A percentile compares a stretch with the other conserved stretches of the same genome.
Conservation (phyloP, 1,140 invertebrate species). For the Pseudachorutes palmiensis region DNA sequence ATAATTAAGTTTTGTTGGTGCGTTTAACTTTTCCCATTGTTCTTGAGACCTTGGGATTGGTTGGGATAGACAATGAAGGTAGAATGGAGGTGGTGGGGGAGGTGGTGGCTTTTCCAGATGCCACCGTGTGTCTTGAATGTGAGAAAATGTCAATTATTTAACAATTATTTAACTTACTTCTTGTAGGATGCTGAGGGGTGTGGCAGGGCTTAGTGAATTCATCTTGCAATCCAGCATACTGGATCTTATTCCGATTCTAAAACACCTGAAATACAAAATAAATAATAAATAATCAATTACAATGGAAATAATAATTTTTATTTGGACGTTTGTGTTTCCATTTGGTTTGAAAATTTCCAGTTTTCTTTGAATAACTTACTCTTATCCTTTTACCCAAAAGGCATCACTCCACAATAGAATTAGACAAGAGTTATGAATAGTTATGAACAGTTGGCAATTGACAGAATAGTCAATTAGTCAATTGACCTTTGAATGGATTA, state of each 20-base stretch:
- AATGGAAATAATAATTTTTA: not conserved
- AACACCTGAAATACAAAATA: too few species aligned
- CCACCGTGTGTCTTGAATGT: too few species aligned
- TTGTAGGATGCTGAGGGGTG: constrained; percentile 24
- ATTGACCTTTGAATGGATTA: too few species aligned
- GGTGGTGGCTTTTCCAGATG: too few species aligned
- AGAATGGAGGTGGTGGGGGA: too few species aligned
- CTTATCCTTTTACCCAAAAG: not conserved
- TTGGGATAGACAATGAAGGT: too few species aligned
- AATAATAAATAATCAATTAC: not conserved
- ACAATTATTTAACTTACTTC: constrained; percentile 26
- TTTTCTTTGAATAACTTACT: not conserved
- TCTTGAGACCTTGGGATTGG: too few species aligned
- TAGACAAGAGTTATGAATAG: not conserved
- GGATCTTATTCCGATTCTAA: too few species aligned
- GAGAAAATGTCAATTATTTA: too few species aligned
- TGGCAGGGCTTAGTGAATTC: constrained; percentile 27
- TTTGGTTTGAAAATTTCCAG: not conserved
- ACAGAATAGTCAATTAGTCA: not conserved
- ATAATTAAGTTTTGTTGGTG: too few species aligned
- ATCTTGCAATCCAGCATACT: constrained; percentile 34
- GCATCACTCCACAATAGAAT: not conserved
- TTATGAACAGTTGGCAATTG: not conserved
- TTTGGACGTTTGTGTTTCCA: not conserved
- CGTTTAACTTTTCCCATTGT: too few species aligned